Percentiles rank a stretch among this genome's conserved stretches.
phyloP scores from a whole-genome alignment of 2,797 vertebrate species.

The Enteromius argenteus region DNA sequence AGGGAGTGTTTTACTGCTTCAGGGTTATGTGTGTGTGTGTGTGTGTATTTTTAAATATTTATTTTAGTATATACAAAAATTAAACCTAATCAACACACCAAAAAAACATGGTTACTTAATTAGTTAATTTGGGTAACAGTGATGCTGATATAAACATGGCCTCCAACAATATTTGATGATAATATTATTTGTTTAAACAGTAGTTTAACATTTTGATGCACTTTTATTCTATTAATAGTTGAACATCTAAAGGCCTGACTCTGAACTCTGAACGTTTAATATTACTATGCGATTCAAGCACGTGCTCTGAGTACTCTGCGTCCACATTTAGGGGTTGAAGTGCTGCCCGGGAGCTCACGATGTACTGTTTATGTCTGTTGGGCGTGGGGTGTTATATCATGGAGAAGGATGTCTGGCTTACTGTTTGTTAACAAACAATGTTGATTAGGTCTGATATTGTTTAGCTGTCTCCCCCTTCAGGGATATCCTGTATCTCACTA shows the following conservation, averaged over 20 bases:
- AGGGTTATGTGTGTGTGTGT: neutral
- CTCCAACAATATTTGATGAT: neutral
- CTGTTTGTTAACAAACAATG: slow-evolving; percentile 46
- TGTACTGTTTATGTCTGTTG: slow-evolving; percentile 39
- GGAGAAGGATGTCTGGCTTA: slow-evolving; percentile 35
- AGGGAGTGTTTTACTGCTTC: neutral
- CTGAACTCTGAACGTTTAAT: neutral
- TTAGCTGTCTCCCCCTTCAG: slow-evolving; percentile 38
- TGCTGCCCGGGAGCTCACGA: neutral
- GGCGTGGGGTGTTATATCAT: slow-evolving; percentile 47
- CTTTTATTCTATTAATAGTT: neutral
- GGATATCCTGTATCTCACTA: slow-evolving; percentile 54
- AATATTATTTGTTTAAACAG: neutral
- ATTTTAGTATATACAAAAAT: too few species aligned
- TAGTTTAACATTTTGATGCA: neutral
- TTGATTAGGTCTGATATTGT: slow-evolving; percentile 52
- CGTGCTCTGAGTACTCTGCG: neutral
- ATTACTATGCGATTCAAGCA: slow-evolving; percentile 4
- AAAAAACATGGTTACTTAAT: too few species aligned
- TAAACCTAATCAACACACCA: too few species aligned
- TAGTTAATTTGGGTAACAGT: neutral
- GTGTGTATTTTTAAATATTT: too few species aligned
- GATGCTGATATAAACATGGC: neutral
- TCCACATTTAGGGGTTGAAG: slow-evolving; percentile 12
- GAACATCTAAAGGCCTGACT: neutral